Evolutionary conservation across 2,888 invertebrate species (phyloP).

Genomic region (Drosophila kanekoi): DNA sequence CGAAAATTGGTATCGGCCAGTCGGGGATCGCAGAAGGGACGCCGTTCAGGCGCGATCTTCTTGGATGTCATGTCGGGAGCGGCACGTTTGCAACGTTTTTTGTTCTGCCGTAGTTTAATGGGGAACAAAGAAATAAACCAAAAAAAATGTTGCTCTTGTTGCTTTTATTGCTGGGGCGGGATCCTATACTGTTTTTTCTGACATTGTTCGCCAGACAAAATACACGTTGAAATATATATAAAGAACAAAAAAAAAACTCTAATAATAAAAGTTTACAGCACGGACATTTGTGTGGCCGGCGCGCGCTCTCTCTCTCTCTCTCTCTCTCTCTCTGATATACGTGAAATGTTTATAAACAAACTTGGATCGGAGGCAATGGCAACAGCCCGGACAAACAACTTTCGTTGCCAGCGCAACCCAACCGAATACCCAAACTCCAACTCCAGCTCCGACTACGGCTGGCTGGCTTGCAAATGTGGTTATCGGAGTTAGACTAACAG

Average conservation of each 20-base stretch:
- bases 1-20: conserved; percentile 53
- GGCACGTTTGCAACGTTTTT: conserved; percentile 6
- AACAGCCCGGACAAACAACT: conserved; percentile 51
- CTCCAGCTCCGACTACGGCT: conserved; percentile 9
- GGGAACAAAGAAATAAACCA: conserved; percentile 29
- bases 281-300: conserved; percentile 60
- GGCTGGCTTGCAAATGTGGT: conserved; percentile 57
- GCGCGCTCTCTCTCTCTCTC: conserved; percentile 26
- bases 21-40: conserved; percentile 74
- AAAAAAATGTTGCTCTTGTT: conserved; percentile 40
- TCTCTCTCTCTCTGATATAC: conserved; percentile 52
- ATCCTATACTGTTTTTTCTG: conserved; percentile 47
- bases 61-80: conserved; percentile 32
- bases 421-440: conserved; percentile 23
- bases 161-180: conserved; percentile 37
- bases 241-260: conserved; percentile 36
- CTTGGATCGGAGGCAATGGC: conserved; percentile 61
- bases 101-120: conserved; percentile 8
- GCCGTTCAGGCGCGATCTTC: conserved; percentile 69
- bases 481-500: conserved; percentile 62
- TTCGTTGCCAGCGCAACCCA: conserved; percentile 61
- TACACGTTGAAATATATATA: conserved; percentile 14
- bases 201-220: conserved; percentile 57
- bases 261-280: conserved; percentile 76
- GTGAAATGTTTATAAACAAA: conserved; percentile 80